phyloP scores from a whole-genome alignment of 2,888 invertebrate species.

The Drosophila hamatofila region DNA sequence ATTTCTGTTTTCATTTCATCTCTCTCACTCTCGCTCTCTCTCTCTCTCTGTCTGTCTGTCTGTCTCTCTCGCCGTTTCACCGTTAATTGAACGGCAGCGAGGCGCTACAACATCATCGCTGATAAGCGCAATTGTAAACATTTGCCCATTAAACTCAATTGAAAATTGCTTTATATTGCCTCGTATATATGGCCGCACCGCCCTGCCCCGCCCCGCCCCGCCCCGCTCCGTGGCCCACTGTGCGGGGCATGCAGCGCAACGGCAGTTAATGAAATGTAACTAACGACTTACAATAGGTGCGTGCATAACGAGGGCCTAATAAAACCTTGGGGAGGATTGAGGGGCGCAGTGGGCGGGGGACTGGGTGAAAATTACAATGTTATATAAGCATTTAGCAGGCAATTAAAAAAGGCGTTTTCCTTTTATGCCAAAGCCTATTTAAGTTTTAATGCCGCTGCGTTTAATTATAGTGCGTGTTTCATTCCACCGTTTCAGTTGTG shows the following conservation, averaged over 20 bases:
- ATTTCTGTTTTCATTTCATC: constrained; percentile 19
- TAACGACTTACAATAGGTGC: constrained; percentile 38
- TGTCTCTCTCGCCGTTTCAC: neutral
- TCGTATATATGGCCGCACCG: neutral
- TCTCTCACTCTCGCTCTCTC: neutral
- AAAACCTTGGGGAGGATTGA: neutral
- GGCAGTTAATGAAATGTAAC: constrained; percentile 54
- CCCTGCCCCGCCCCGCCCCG: neutral
- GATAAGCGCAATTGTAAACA: constrained; percentile 61
- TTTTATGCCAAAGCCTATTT: constrained; percentile 7
- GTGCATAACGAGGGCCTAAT: constrained; percentile 16
- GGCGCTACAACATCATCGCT: constrained; percentile 39
- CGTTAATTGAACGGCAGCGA: constrained; percentile 58
- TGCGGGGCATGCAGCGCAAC: constrained; percentile 15
- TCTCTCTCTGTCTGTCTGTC: neutral
- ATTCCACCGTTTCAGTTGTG: neutral
- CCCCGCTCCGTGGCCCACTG: neutral
- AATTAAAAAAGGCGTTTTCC: constrained; percentile 7
- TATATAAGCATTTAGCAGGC: constrained; percentile 21
- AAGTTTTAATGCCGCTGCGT: constrained; percentile 3
- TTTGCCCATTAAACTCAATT: constrained; percentile 69
- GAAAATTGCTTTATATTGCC: constrained; percentile 50
- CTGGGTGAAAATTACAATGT: constrained; percentile 12
- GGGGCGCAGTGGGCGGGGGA: neutral
- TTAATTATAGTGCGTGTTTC: constrained; percentile 10